Percentiles rank a stretch among this genome's conserved stretches.
These are phyloP conservation scores for Zingel zingel DNA, from an alignment of 2,113 vertebrate genomes.

Conservation along the genomic window DNA sequence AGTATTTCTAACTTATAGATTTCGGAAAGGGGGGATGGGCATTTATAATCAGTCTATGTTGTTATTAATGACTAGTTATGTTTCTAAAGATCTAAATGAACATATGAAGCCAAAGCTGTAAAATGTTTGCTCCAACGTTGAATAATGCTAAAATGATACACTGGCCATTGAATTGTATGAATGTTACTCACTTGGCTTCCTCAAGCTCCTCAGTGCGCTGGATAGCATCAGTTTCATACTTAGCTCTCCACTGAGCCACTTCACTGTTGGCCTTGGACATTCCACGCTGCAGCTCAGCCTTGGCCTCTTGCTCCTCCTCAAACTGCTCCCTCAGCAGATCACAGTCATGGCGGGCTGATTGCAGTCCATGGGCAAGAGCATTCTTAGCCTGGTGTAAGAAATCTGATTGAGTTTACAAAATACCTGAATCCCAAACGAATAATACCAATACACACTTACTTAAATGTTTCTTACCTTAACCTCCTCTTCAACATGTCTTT, in stretches of 20 bases:
- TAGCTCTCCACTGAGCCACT: constrained; percentile 88
- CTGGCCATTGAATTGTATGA: background rate
- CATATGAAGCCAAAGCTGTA: background rate
- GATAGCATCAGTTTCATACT: constrained; percentile 89
- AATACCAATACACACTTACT: background rate
- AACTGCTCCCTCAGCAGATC: constrained; percentile 84
- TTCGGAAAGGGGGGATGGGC: too few relatives aligned
- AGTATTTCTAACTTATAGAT: too few relatives aligned
- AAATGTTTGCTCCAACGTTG: background rate
- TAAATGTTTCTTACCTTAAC: constrained; percentile 61
- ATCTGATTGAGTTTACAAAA: constrained; percentile 6
- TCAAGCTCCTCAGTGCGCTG: constrained; percentile 90
- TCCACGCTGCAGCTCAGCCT: constrained; percentile 79
- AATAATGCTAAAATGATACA: background rate
- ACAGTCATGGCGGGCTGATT: constrained; percentile 83
- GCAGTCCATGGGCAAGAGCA: constrained; percentile 79
- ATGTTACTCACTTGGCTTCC: constrained; percentile 84
- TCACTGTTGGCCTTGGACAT: constrained; percentile 84
- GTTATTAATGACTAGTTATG: too few relatives aligned
- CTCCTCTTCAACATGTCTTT: constrained; percentile 78
- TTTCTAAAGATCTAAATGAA: too few relatives aligned
- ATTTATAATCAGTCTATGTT: too few relatives aligned
- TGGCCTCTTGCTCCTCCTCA: constrained; percentile 83
- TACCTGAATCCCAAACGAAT: background rate
- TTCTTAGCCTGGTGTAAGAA: constrained; percentile 73